Evolutionary conservation across 2,113 vertebrate genomes (phyloP).

Genomic region (Sapayoa aenigma): DNA sequence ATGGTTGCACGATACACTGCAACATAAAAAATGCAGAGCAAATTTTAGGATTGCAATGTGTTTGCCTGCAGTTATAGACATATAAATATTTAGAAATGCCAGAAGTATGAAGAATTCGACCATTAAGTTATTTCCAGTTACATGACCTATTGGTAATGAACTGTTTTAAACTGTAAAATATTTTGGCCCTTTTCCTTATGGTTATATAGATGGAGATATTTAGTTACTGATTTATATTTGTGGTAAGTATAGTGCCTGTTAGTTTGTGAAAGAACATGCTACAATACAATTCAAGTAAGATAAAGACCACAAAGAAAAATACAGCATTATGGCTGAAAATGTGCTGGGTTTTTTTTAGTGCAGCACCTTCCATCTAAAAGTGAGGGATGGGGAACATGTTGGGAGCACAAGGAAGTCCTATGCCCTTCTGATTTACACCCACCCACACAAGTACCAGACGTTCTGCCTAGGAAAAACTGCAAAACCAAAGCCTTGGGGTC

Average conservation of each 20-base stretch:
- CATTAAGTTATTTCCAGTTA: neutral
- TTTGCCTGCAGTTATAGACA: neutral
- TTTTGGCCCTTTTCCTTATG: neutral
- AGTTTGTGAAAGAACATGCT: neutral
- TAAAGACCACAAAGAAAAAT: neutral
- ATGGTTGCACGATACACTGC: neutral
- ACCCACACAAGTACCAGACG: too few species aligned
- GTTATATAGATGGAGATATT: neutral
- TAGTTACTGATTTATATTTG: neutral
- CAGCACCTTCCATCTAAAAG: neutral
- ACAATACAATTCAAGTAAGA: neutral
- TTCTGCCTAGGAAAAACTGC: neutral
- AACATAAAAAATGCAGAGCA: neutral
- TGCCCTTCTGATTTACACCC: neutral
- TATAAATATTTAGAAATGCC: neutral
- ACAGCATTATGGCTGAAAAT: neutral
- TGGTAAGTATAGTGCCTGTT: neutral
- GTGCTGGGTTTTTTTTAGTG: neutral
- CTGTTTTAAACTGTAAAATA: neutral
- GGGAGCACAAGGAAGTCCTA: neutral
- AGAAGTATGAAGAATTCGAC: neutral
- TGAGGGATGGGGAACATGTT: neutral
- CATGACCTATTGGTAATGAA: neutral
- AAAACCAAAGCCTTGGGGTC: neutral
- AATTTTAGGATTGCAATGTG: neutral